Evolutionary conservation across 2,888 invertebrate genomes (phyloP), one percentile per base, ranked within the genome.

Genomic region (Margaritifera margaritifera): DNA sequence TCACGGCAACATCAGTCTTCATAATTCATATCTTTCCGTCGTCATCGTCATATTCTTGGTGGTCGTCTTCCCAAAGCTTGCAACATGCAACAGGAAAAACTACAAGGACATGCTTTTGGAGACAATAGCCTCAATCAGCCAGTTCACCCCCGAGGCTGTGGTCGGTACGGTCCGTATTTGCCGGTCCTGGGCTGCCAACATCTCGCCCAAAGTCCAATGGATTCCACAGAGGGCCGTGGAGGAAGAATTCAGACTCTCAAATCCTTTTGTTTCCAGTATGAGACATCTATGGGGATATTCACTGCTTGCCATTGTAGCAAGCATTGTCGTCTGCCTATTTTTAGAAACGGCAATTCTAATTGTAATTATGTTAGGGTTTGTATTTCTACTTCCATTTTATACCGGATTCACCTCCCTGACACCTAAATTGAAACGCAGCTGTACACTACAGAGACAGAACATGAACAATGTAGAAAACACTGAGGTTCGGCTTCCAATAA

Each of bases 61-160:
- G n/a, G 72, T 84, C 27, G 69, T 86, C n/a, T 81, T 86, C 61
- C 85, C 86, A 27, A 86, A 85, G 68, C 82, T 86, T 66, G 85
- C 85, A 51, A 82, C 83, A 8, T 82, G 82, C 64, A 82, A 78
- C 57, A 71, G 79, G 11, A 74, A 78, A 63, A 84, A 85, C 72
- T 78, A 80, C 64, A 81, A 82, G 63, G 82, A 75, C 65, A 82
- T 85, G 4, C n/a, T 84, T n/a, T 58, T 85, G 8, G 86, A 86
- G 72, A 82, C 84, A 0, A 8, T 84, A 25, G 82, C 84, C 6
- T 86, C 86, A 27, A 79, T 86, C 22, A 57, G 85, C 27, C 86
- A 86, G 72, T 86, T 85, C 68, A 86, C 86, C 20, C 85, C 86
- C 1, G 86, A 86, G 70, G 84, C 84, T 1, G 71, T 86, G 60